A percentile compares a stretch with the other conserved stretches of the same genome.
These are phyloP conservation scores for Hippocampus zosterae DNA, from an alignment of 2,113 vertebrate species.

Conservation along the genomic window DNA sequence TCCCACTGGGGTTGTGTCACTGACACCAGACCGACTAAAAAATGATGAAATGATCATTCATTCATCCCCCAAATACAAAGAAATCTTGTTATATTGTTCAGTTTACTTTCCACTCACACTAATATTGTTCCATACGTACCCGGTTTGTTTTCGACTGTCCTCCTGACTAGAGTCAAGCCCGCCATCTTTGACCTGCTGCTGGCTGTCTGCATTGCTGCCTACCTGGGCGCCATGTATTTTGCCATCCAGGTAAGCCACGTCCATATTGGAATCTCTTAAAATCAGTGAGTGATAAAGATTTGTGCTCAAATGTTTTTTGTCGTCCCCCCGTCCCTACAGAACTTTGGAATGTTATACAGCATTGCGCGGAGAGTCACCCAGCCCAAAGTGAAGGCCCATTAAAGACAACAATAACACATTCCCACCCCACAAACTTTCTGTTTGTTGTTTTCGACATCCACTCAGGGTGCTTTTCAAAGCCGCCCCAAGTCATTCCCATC, in stretches of 20 bases:
- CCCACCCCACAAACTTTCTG: neutral
- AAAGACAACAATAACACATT: slow-evolving; percentile 10
- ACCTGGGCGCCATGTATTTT: slow-evolving; percentile 88
- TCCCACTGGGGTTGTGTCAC: neutral
- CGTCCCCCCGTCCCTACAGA: slow-evolving; percentile 61
- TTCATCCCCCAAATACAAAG: too few relatives aligned
- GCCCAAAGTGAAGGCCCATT: slow-evolving; percentile 84
- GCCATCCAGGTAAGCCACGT: slow-evolving; percentile 82
- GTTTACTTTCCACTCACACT: neutral
- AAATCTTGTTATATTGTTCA: too few relatives aligned
- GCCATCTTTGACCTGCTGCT: slow-evolving; percentile 97
- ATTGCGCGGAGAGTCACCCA: slow-evolving; percentile 82
- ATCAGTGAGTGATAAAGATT: neutral
- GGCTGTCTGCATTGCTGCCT: slow-evolving; percentile 91
- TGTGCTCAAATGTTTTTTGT: slow-evolving; percentile 6
- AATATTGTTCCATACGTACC: neutral
- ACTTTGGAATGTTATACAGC: slow-evolving; percentile 86
- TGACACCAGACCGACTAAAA: too few relatives aligned
- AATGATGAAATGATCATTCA: neutral
- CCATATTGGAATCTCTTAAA: neutral
- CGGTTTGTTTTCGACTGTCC: neutral
- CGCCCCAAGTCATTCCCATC: slow-evolving; percentile 36
- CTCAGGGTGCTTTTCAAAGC: slow-evolving; percentile 34
- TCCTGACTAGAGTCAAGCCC: slow-evolving; percentile 85
- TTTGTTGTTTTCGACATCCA: slow-evolving; percentile 9